Percentiles rank a stretch among this genome's conserved stretches.
phyloP scores from a whole-genome alignment of 2,113 vertebrate genomes.

The Brachypteracias leptosomus region DNA sequence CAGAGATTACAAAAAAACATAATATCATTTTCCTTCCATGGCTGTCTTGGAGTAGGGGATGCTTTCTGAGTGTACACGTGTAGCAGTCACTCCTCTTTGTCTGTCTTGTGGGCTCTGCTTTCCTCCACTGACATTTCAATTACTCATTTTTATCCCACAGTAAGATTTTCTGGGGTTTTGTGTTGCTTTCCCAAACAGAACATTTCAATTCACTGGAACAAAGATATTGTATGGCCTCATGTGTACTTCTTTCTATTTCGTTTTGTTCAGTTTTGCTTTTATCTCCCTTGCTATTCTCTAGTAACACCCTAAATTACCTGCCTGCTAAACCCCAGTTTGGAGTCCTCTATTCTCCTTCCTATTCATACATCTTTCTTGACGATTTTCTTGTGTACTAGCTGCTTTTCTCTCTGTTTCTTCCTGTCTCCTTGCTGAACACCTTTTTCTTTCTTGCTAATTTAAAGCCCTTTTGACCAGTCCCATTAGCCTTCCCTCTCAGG shows the following conservation, averaged over 20 bases:
- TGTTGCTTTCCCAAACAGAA: background rate
- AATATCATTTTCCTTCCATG: fast-evolving
- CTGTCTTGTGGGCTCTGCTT: background rate
- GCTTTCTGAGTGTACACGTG: background rate
- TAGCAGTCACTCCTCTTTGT: background rate
- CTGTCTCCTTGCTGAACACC: background rate
- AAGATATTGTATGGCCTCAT: background rate
- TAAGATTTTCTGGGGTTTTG: background rate
- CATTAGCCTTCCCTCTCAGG: background rate
- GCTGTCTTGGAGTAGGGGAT: background rate
- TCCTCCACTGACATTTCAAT: background rate
- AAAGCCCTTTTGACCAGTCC: background rate
- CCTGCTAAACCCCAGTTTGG: background rate
- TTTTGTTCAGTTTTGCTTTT: background rate
- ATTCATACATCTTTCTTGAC: background rate
- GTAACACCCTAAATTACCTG: conserved; percentile 12
- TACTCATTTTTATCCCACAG: background rate
- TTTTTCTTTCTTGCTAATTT: background rate
- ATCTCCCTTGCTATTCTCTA: background rate
- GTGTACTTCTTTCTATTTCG: background rate
- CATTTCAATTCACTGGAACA: background rate
- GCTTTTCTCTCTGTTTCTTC: background rate
- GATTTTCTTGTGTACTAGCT: background rate
- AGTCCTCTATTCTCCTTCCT: background rate
- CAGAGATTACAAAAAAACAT: background rate